Base-by-base conservation (phyloP, 2,797 vertebrate genomes). In the Apodemus agrarius region DNA sequence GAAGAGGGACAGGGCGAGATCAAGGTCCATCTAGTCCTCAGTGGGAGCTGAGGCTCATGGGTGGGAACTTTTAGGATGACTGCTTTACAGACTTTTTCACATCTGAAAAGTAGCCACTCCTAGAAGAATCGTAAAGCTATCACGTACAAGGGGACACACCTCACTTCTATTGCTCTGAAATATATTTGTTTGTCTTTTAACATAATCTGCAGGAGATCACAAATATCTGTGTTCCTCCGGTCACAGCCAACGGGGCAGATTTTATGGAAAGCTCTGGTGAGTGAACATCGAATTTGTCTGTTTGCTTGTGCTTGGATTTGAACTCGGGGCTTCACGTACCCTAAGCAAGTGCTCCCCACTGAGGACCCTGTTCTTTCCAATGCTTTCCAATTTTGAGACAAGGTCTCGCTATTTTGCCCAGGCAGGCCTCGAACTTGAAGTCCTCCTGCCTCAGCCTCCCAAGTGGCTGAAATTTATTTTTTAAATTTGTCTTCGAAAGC, bases 261-360 rank as follows among this genome's bases (percentile, higher is more conserved):
- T 98, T 98, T 97, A 96, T 97, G 86, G 98, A 99, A 87, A 98
- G 97, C 22, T 99, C 98, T 96, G 98, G 98, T 98, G 98, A 98
- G 98, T 82, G 84, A 61, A 98, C 19, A 26, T 40, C 37, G 14
- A 96, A 54, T 82, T 78, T 78, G 24, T 8, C 52, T 86, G 40
- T n/a, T n/a, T 63, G 16, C 14, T 16, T 61, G 31, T 65, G 1
- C 75, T 79, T 43, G 22, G 9, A 49, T 52, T 79, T 65, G 59
- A 65, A 37, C 88, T 49, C 43, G 7, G 57, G 11, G 21, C 11
- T 26, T 65, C 75, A 37, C 22, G 31, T 9, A 79, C 17, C 22
- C 43, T 89, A 29, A 59, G 10, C 19, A 63, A 78, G 31, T 37
- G 29, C 1, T n/a, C 57, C 13, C 31, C 31, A 26, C 11, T 49